Evolutionary conservation across 2,888 invertebrate genomes (phyloP).

Genomic region (Diplazon laetatorius): DNA sequence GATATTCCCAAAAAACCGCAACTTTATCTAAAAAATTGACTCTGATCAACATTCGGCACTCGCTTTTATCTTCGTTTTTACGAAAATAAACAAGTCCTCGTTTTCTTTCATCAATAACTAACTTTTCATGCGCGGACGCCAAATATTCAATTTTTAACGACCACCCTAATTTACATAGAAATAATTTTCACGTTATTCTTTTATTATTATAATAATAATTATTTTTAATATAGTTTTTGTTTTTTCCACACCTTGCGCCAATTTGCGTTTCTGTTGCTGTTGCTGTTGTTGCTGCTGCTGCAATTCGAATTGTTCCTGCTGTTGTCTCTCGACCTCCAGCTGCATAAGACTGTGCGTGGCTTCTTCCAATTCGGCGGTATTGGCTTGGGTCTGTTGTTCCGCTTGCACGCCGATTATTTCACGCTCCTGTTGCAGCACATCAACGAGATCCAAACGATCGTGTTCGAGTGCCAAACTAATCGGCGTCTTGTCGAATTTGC

Average conservation of each 20-base stretch:
- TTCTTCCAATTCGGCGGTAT: constrained; percentile 76
- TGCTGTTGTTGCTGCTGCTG: constrained; percentile 72
- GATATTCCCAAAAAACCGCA: too few relatives aligned
- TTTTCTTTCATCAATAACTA: too few relatives aligned
- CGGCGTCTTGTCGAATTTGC: constrained; percentile 90
- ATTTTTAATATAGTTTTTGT: too few relatives aligned
- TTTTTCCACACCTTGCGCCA: constrained; percentile 74
- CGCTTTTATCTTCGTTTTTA: too few relatives aligned
- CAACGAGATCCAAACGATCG: constrained; percentile 85
- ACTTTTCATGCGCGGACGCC: too few relatives aligned
- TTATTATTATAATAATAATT: too few relatives aligned
- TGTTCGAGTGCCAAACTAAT: constrained; percentile 87
- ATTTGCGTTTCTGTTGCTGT: constrained; percentile 71
- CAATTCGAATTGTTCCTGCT: constrained; percentile 72
- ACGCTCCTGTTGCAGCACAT: constrained; percentile 84
- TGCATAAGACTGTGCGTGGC: constrained; percentile 79
- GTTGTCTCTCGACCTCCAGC: constrained; percentile 75
- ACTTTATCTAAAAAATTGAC: too few relatives aligned
- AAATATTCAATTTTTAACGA: too few relatives aligned
- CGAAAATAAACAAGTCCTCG: too few relatives aligned
- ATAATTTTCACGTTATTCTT: too few relatives aligned
- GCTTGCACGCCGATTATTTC: constrained; percentile 73
- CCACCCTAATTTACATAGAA: too few relatives aligned
- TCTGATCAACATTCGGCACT: too few relatives aligned
- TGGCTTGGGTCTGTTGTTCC: constrained; percentile 73